phyloP scores from a whole-genome alignment of 2,113 vertebrate species.

The Struthio camelus region DNA sequence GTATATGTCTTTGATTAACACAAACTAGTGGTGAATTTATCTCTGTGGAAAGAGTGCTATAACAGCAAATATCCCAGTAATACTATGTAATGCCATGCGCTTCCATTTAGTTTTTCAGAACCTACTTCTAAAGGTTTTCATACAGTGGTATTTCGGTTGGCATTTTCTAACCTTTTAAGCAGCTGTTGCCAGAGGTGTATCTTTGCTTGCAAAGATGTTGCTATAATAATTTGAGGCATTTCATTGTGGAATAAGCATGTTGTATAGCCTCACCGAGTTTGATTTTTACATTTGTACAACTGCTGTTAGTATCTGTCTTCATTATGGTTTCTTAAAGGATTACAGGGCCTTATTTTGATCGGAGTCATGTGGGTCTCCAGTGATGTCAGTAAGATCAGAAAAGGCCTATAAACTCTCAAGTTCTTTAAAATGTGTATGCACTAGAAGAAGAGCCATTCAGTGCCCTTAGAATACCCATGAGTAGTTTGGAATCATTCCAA shows the following conservation, averaged over 20 bases:
- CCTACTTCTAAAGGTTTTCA: neutral
- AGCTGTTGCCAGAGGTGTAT: neutral
- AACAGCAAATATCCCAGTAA: neutral
- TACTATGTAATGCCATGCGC: neutral
- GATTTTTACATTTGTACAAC: neutral
- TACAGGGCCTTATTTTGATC: neutral
- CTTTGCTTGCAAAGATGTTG: neutral
- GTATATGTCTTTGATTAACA: neutral
- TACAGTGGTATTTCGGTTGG: neutral
- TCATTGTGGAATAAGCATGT: neutral
- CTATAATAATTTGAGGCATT: neutral
- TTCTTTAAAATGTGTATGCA: neutral
- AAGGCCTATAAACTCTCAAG: neutral
- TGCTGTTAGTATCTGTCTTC: neutral
- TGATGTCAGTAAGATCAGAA: neutral
- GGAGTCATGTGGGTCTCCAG: neutral
- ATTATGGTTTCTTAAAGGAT: neutral
- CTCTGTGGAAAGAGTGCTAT: neutral
- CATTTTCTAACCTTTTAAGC: neutral
- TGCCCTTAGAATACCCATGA: neutral
- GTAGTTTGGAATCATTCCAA: neutral
- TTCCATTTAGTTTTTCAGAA: neutral
- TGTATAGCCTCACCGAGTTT: neutral
- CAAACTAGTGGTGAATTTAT: neutral
- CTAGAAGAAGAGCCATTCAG: rapidly evolving